Conservation (phyloP, 2,113 vertebrate genomes). For the Orycteropus afer region DNA sequence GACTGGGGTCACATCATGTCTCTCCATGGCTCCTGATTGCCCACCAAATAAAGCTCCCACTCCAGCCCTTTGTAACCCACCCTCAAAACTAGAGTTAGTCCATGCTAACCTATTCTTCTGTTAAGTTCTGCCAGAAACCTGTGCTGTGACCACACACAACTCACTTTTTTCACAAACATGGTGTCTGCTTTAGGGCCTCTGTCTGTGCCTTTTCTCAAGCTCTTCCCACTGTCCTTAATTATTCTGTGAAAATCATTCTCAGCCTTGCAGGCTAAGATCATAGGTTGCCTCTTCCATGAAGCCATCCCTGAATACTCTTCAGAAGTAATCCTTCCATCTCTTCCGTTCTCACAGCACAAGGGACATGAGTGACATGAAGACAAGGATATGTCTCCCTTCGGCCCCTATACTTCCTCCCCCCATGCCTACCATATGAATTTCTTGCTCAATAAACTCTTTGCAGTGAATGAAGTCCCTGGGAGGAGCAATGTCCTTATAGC, state of each 20-base stretch:
- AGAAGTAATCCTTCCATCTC: neutral
- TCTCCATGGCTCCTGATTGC: neutral
- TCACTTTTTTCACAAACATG: neutral
- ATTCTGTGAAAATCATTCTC: neutral
- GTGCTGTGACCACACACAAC: neutral
- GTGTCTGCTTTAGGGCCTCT: neutral
- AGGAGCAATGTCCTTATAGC: neutral
- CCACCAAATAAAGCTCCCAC: neutral
- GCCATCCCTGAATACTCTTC: neutral
- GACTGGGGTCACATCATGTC: neutral
- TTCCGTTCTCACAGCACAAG: neutral
- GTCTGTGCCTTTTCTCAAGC: neutral
- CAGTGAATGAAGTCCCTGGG: neutral
- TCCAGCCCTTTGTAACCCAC: neutral
- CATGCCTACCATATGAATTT: neutral
- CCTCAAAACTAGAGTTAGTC: neutral
- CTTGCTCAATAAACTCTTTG: neutral
- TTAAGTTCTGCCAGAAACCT: neutral
- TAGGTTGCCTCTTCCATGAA: constrained; percentile 25
- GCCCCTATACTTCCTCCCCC: neutral
- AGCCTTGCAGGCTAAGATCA: neutral
- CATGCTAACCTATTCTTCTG: neutral
- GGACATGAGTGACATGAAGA: too few species aligned
- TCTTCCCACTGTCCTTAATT: neutral
- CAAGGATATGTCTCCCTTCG: neutral